A percentile compares a stretch with the other conserved stretches of the same genome.
Evolutionary conservation across 2,888 invertebrate species (phyloP).

Genomic region (Diaphora mendica): DNA sequence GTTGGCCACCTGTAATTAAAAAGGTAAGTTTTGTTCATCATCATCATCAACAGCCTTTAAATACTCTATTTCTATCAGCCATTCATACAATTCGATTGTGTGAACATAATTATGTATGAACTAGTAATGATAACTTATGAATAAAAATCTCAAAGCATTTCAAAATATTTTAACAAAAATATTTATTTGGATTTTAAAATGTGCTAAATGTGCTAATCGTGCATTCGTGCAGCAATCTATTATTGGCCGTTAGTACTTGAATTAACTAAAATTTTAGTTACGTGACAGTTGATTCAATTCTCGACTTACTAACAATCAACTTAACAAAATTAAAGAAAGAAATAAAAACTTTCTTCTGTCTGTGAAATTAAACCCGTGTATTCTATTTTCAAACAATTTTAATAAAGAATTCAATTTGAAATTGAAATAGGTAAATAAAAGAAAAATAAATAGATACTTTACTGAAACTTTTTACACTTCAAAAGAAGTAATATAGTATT

Average conservation of each 20-base stretch:
- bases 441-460: background rate
- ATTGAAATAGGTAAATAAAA: background rate
- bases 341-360: background rate
- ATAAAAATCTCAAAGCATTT: background rate
- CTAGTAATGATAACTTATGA: background rate
- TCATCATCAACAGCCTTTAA: background rate
- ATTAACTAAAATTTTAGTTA: background rate
- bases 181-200: too few species aligned
- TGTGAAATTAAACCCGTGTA: background rate
- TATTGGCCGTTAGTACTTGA: background rate
- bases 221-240: too few species aligned
- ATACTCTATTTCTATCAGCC: background rate
- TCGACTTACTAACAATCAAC: too few species aligned
- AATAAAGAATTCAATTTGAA: background rate
- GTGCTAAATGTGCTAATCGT: too few species aligned
- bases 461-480: background rate
- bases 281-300: background rate
- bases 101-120: background rate
- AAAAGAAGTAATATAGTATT: background rate
- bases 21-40: conserved; percentile 34
- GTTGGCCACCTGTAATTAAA: conserved; percentile 42
- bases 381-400: background rate
- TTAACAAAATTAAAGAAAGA: background rate
- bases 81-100: background rate
- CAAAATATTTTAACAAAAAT: background rate